These are phyloP conservation scores for Chymomyza amoena DNA, from an alignment of 2,888 invertebrate genomes.

Conservation along the genomic window DNA sequence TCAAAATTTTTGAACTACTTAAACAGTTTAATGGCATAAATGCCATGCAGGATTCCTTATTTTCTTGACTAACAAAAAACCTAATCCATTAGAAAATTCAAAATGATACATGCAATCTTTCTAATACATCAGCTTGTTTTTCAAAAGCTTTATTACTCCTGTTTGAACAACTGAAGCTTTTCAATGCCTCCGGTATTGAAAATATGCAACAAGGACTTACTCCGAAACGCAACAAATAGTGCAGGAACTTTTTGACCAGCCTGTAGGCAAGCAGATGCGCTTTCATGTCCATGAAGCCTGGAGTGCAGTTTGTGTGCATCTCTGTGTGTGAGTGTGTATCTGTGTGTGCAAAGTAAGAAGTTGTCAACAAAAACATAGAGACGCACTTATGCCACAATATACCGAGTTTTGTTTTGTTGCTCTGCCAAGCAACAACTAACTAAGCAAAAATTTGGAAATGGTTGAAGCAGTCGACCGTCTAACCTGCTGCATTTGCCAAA, in stretches of 20 bases:
- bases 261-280: conserved; percentile 34
- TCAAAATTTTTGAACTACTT: too few relatives aligned
- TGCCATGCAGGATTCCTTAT: too few relatives aligned
- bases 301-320: conserved; percentile 20
- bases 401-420: conserved; percentile 32
- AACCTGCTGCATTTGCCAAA: conserved; percentile 36
- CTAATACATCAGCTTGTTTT: neutral
- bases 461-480: conserved; percentile 44
- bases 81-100: too few relatives aligned
- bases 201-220: neutral
- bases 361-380: conserved; percentile 70
- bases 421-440: neutral
- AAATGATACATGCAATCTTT: neutral
- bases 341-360: conserved; percentile 54
- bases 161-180: neutral
- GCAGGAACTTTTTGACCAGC: conserved; percentile 38
- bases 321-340: conserved; percentile 9
- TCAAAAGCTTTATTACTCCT: neutral
- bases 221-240: neutral
- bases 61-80: too few relatives aligned
- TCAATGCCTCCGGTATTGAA: neutral
- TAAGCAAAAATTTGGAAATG: conserved; percentile 25
- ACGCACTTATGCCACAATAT: conserved; percentile 59
- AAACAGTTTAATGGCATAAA: too few relatives aligned
- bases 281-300: conserved; percentile 30